Evolutionary conservation across 1,140 invertebrate species (phyloP).

Genomic region (Battus philenor): DNA sequence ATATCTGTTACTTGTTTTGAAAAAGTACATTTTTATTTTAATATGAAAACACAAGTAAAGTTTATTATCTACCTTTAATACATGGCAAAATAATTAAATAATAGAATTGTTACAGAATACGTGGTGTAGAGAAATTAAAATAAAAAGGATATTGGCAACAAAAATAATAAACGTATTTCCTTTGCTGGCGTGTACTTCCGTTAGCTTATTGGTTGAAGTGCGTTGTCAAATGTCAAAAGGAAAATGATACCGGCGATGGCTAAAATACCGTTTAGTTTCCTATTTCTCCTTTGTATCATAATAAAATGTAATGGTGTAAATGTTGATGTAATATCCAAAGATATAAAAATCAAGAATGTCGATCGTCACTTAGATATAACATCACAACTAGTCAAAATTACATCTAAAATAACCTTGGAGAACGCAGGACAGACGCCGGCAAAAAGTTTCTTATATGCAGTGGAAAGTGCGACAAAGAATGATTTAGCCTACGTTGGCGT

Average conservation of each 20-base stretch:
- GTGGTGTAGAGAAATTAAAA: too few relatives aligned
- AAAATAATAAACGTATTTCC: slow-evolving; percentile 16
- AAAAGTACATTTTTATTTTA: too few relatives aligned
- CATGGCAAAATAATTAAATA: too few relatives aligned
- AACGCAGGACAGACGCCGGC: slow-evolving; percentile 85
- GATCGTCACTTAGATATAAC: slow-evolving; percentile 91
- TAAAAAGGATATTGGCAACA: slow-evolving; percentile 1
- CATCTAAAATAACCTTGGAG: slow-evolving; percentile 86
- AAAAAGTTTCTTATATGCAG: slow-evolving; percentile 82
- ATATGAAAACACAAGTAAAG: too few relatives aligned
- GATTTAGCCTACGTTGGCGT: slow-evolving; percentile 86
- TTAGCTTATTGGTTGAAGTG: slow-evolving; percentile 28
- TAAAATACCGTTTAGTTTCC: slow-evolving; percentile 45
- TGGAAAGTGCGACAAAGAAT: slow-evolving; percentile 79
- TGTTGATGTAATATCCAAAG: slow-evolving; percentile 59
- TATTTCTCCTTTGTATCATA: slow-evolving; percentile 43
- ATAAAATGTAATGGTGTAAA: slow-evolving; percentile 39
- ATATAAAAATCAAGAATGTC: slow-evolving; percentile 87
- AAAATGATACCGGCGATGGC: slow-evolving; percentile 56
- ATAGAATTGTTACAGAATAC: too few relatives aligned
- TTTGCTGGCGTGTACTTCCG: slow-evolving; percentile 65
- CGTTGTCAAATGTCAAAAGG: slow-evolving; percentile 56
- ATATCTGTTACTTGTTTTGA: too few relatives aligned
- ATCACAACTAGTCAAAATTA: slow-evolving; percentile 91
- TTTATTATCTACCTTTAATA: too few relatives aligned